Evolutionary conservation across 2,888 invertebrate species (phyloP).

Genomic region (Adineta ricciae): DNA sequence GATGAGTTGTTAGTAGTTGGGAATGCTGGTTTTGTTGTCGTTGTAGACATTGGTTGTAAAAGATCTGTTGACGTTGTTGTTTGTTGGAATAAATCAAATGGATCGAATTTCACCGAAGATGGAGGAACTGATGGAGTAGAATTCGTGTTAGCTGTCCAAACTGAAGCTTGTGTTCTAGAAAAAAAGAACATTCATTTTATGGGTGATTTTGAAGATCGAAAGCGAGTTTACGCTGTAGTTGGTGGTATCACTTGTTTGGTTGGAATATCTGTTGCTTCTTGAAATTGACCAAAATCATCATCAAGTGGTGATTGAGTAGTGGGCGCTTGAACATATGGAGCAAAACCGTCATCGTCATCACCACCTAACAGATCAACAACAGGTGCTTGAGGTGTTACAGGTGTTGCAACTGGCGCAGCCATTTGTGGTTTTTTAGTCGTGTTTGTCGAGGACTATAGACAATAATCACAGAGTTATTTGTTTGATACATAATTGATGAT

Average conservation of each 20-base stretch:
- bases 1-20: not conserved
- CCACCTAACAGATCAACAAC: not conserved
- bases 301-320: not conserved
- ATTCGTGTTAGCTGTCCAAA: not conserved
- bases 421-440: not conserved
- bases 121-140: not conserved
- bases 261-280: not conserved
- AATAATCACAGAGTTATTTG: not conserved
- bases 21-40: not conserved
- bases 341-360: not conserved
- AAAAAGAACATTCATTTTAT: not conserved
- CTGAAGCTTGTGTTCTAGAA: not conserved
- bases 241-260: not conserved
- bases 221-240: not conserved
- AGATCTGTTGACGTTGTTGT: not conserved
- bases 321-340: not conserved
- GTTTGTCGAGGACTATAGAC: not conserved
- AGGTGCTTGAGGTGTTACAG: not conserved
- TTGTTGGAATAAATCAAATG: not conserved
- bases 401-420: not conserved
- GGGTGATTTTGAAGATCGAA: too few relatives aligned
- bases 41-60: not conserved
- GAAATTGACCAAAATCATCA: constrained; percentile 24
- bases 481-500: not conserved
- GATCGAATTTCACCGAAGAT: not conserved